phyloP scores from a whole-genome alignment of 2,797 vertebrate species.

The Ficedula albicollis region DNA sequence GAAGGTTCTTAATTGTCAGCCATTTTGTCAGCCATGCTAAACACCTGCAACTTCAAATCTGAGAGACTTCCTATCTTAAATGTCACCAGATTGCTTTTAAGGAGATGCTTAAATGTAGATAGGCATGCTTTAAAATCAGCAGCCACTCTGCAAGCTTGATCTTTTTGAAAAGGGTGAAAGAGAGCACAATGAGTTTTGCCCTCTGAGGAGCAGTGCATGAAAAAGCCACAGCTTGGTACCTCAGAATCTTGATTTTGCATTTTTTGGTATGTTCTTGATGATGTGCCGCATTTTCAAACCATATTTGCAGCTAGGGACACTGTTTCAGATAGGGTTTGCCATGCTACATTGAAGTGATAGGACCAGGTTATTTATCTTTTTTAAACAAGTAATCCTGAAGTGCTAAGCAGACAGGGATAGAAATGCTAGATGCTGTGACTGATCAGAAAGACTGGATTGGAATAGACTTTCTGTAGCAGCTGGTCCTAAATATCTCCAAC shows the following conservation, averaged over 20 bases:
- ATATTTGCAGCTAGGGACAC: not conserved
- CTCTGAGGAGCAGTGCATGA: not conserved
- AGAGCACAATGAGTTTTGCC: not conserved
- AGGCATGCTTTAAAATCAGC: not conserved
- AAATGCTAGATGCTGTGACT: not conserved
- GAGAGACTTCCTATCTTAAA: not conserved
- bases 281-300: not conserved
- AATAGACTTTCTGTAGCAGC: not conserved
- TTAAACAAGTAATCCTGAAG: not conserved
- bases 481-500: not conserved
- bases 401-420: not conserved
- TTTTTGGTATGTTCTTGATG: not conserved
- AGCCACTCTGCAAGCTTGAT: not conserved
- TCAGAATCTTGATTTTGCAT: not conserved
- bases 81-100: not conserved
- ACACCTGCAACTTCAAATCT: not conserved
- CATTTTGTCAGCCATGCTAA: not conserved
- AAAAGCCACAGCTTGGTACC: not conserved
- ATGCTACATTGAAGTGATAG: not conserved
- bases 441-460: not conserved
- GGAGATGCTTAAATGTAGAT: not conserved
- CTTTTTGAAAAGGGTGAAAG: not conserved
- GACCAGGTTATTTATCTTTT: not conserved
- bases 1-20: not conserved
- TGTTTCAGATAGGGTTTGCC: not conserved